phyloP scores from a whole-genome alignment of 2,888 invertebrate species.

The Sialis lutaria region DNA sequence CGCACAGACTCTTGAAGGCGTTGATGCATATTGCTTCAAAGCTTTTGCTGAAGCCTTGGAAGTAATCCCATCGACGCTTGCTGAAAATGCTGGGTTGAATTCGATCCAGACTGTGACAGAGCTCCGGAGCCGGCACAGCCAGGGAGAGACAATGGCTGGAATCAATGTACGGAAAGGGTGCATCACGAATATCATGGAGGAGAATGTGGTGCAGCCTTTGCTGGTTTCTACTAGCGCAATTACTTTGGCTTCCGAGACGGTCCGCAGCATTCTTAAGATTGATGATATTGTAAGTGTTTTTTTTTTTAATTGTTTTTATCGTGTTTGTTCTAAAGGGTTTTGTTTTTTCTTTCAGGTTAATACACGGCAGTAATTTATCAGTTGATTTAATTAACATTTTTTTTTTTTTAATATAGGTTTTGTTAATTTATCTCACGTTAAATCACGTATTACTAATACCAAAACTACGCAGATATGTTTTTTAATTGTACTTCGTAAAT shows the following conservation, averaged over 20 bases:
- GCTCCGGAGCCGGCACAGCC: constrained; percentile 81
- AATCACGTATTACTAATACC: no score
- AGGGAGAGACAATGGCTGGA: constrained; percentile 71
- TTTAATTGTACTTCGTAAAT: no score
- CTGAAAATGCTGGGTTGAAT: constrained; percentile 59
- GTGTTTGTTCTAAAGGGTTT: neutral
- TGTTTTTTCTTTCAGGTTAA: constrained; percentile 7
- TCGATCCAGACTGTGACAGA: constrained; percentile 74
- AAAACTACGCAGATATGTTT: no score
- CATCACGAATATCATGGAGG: constrained; percentile 91
- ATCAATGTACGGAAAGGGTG: constrained; percentile 94
- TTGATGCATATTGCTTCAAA: constrained; percentile 88
- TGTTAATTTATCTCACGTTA: no score
- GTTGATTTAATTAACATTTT: neutral
- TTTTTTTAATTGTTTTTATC: neutral
- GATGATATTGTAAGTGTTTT: constrained; percentile 82
- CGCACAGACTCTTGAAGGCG: constrained; percentile 72
- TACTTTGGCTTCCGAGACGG: constrained; percentile 89
- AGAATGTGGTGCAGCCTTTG: constrained; percentile 94
- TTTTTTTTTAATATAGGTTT: no score
- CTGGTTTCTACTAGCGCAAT: constrained; percentile 89
- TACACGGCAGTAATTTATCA: constrained; percentile 7
- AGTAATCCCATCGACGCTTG: constrained; percentile 78
- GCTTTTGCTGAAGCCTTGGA: constrained; percentile 94
- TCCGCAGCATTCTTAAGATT: constrained; percentile 94